Evolutionary conservation across 2,888 invertebrate genomes (phyloP).

Genomic region (Cephus pulcher): DNA sequence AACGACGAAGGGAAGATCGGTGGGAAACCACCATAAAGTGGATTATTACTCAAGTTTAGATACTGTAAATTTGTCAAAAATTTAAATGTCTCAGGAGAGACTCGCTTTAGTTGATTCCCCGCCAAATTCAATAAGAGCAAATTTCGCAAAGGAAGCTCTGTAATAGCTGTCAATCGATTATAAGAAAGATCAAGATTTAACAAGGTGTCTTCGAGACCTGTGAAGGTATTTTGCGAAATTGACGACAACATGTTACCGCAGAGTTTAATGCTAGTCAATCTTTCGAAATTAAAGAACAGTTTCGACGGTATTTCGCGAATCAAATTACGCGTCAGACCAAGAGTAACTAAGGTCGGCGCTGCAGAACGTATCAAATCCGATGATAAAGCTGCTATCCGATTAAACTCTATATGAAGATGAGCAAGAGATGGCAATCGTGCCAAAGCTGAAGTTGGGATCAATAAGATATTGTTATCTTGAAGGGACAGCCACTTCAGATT

Average conservation of each 20-base stretch:
- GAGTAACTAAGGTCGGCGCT: constrained; percentile 75
- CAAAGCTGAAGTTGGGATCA: constrained; percentile 86
- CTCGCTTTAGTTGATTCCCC: constrained; percentile 80
- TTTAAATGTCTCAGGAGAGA: constrained; percentile 77
- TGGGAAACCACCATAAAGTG: constrained; percentile 78
- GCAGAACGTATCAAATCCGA: constrained; percentile 81
- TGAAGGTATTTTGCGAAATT: constrained; percentile 80
- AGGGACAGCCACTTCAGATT: constrained; percentile 82
- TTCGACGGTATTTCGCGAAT: constrained; percentile 86
- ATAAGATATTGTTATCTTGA: constrained; percentile 87
- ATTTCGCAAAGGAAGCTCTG: constrained; percentile 74
- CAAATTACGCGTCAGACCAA: constrained; percentile 85
- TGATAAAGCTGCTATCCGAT: constrained; percentile 87
- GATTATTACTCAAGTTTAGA: constrained; percentile 82
- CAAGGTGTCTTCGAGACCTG: constrained; percentile 80
- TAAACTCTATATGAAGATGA: constrained; percentile 84
- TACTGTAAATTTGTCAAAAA: constrained; percentile 76
- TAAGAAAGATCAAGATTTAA: constrained; percentile 79
- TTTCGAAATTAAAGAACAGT: constrained; percentile 83
- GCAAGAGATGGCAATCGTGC: constrained; percentile 81
- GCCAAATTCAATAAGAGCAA: constrained; percentile 81
- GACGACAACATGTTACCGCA: constrained; percentile 82
- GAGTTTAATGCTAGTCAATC: constrained; percentile 78
- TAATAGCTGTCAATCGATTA: constrained; percentile 78
- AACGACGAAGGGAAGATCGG: constrained; percentile 68